Conservation (phyloP, 2,797 vertebrate species). For the Xenopus petersii region DNA sequence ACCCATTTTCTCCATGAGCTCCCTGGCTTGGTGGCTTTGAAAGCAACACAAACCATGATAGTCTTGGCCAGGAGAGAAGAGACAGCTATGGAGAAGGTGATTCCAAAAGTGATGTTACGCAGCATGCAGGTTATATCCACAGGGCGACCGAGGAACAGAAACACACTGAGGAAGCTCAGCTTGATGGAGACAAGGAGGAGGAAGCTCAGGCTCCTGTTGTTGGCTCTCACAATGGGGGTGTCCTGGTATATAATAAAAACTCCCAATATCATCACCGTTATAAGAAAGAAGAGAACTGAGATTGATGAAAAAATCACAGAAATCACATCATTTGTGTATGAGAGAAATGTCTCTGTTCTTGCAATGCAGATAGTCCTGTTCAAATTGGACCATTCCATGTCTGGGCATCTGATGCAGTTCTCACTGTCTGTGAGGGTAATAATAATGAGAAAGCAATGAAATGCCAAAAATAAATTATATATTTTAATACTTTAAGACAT, state of each 20-base stretch:
- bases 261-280: not conserved
- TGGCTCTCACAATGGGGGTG: constrained; percentile 2
- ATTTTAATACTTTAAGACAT: too few species aligned
- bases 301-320: not conserved
- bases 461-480: too few species aligned
- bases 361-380: not conserved
- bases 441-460: too few species aligned
- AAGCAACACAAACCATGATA: too few species aligned
- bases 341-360: not conserved
- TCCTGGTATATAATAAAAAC: not conserved
- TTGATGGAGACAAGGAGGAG: not conserved
- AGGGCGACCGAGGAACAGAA: too few species aligned
- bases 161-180: too few species aligned
- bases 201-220: not conserved
- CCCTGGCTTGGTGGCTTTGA: too few species aligned
- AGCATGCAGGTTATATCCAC: too few species aligned
- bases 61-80: too few species aligned
- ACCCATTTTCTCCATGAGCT: too few species aligned
- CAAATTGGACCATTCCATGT: not conserved
- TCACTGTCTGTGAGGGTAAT: not conserved
- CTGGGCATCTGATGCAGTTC: not conserved
- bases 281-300: not conserved
- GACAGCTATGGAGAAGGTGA: too few species aligned
- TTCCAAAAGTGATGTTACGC: too few species aligned
- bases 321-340: not conserved